phyloP scores from a whole-genome alignment of 1,140 invertebrate species.

The Ceratitis capitata region DNA sequence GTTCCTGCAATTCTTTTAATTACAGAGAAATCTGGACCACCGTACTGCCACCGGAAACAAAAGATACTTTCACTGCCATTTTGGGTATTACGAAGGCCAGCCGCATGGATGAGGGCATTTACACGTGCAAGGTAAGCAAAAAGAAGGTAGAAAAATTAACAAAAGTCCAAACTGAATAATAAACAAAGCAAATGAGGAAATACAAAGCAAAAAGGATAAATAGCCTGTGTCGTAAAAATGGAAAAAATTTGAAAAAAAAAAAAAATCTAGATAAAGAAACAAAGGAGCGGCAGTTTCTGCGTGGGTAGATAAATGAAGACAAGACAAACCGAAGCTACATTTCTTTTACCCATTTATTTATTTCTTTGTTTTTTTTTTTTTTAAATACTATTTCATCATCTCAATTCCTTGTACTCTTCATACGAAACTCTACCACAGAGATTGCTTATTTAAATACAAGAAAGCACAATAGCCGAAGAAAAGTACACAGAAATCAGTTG shows the following conservation, averaged over 20 bases:
- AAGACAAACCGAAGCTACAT: neutral
- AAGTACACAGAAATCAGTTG: neutral
- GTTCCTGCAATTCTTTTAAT: slow-evolving; percentile 45
- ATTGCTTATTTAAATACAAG: neutral
- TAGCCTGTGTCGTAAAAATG: neutral
- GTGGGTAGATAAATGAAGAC: too few species aligned
- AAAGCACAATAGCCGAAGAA: neutral
- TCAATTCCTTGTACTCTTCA: too few species aligned
- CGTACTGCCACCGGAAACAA: slow-evolving; percentile 71
- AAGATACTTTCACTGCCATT: slow-evolving; percentile 75
- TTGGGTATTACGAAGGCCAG: slow-evolving; percentile 75
- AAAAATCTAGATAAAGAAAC: neutral
- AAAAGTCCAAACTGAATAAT: neutral
- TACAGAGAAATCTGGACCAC: slow-evolving; percentile 72
- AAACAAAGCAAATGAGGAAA: neutral
- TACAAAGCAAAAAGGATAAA: neutral
- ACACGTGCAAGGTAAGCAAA: slow-evolving; percentile 72
- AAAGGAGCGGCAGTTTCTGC: neutral
- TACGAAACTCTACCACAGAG: neutral
- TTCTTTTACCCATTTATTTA: neutral
- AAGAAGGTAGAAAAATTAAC: neutral
- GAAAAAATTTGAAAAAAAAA: neutral
- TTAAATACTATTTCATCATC: neutral
- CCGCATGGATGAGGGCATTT: slow-evolving; percentile 75
- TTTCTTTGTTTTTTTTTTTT: too few species aligned